Evolutionary conservation across 2,888 invertebrate genomes (phyloP), one percentile per base, ranked within the genome.

Genomic region (Tetheella fluctuosa): DNA sequence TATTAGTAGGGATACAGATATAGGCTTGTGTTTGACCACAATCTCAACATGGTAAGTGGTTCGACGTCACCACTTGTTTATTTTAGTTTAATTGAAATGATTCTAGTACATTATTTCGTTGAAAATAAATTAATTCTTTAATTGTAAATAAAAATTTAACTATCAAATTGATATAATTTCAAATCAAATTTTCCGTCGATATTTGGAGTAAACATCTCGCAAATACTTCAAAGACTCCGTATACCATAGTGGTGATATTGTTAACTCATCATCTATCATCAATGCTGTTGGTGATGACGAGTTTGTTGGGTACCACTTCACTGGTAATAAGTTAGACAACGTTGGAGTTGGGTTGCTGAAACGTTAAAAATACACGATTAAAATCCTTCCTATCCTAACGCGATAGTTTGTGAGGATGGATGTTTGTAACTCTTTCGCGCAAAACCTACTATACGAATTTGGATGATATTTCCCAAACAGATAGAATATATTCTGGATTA

Each of bases 331-430:
- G 1, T 75, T 73, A 1, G 81, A 72, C 1, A 64, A 59, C 7
- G 71, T 68, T 0, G 90, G 91, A 1, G 89, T 90, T 28, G 91
- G 91, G 52, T 90, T 75, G 2, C 91, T 91, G 80, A 0, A 79
- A 83, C 25, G 12, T 30, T n/a, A n/a, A n/a, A 28, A 28, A 28
- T 28, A 2, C 28, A 28, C 7, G 28, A 28, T 28, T 2, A 28
- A 28, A 28, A 6, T 28, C 28, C n/a, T n/a, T n/a, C n/a, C n/a
- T n/a, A n/a, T n/a, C n/a, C n/a, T n/a, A n/a, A n/a, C n/a, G n/a
- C n/a, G n/a, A n/a, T n/a, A n/a, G n/a, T n/a, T n/a, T n/a, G n/a
- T n/a, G n/a, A n/a, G n/a, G n/a, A n/a, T n/a, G n/a, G n/a, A n/a
- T n/a, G n/a, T n/a, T n/a, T n/a, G n/a, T n/a, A n/a, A n/a, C n/a